Conservation (phyloP, 2,113 vertebrate species). For the Dascyllus trimaculatus region DNA sequence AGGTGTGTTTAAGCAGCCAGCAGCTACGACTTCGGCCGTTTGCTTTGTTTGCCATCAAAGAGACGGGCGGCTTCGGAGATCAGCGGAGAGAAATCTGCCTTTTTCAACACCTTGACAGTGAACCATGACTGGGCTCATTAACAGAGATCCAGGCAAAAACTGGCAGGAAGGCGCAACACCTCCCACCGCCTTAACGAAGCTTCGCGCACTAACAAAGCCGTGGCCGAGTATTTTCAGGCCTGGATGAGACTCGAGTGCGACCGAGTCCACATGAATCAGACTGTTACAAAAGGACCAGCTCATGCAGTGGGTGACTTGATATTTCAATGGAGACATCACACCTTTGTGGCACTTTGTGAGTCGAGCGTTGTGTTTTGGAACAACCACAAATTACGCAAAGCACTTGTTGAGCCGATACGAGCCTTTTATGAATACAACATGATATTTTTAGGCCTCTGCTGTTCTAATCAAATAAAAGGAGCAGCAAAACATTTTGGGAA, state of each 20-base stretch:
- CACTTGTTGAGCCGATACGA: no score
- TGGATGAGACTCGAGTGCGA: background rate
- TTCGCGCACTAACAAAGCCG: slow-evolving; percentile 32
- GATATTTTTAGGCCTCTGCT: background rate
- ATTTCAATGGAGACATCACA: slow-evolving; percentile 12
- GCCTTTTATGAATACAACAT: background rate
- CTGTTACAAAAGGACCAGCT: slow-evolving; percentile 22
- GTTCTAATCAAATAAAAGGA: background rate
- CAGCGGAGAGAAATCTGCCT: background rate
- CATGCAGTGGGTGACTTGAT: slow-evolving; percentile 2
- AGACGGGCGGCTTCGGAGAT: background rate
- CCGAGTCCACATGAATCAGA: slow-evolving; percentile 29
- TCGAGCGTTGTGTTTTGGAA: background rate
- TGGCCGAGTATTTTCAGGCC: slow-evolving; percentile 41
- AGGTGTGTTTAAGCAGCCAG: slow-evolving; percentile 39
- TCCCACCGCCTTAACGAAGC: slow-evolving; percentile 51
- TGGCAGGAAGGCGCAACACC: slow-evolving; percentile 37
- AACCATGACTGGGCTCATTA: slow-evolving; percentile 45
- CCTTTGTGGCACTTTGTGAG: background rate
- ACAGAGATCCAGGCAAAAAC: slow-evolving; percentile 10
- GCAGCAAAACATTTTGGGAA: no score
- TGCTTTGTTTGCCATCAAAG: background rate
- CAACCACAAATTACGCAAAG: background rate
- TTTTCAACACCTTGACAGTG: slow-evolving; percentile 15
- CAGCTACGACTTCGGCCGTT: background rate